Evolutionary conservation across 2,888 invertebrate genomes (phyloP), one percentile per base, ranked within the genome.

Genomic region (Artemia sinica): DNA sequence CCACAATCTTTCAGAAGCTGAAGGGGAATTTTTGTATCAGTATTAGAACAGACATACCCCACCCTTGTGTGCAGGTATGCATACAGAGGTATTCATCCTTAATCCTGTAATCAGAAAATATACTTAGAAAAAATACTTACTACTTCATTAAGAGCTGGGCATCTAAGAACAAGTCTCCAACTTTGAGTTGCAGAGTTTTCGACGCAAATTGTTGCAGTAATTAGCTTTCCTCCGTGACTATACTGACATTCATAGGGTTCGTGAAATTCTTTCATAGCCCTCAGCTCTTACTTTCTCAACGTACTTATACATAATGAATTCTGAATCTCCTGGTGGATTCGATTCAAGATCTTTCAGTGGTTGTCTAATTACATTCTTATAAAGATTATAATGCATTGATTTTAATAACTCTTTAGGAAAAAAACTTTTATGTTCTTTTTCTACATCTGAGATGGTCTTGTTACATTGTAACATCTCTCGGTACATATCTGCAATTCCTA

Each of bases 401-500:
- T 74, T 85, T 11, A 87, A 81, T 69, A 90, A 84, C 72, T 86
- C 85, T 76, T 86, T 86, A 0, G 91, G 91, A 74, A 91, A 84
- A 79, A 87, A 91, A 73, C 86, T 87, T 75, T 87, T 88, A 75
- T 88, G 91, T 70, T 82, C 82, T 72, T 86, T 86, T 68, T 83
- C 79, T 0, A 84, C 79, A 71, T 85, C 78, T 69, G 84, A 83
- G 73, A 86, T 85, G 14, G n/a, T n/a, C 58, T 58, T 58, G n/a
- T 58, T 58, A n/a, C n/a, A 18, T 76, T 91, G 90, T n/a, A 87
- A 77, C 79, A 87, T 86, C 58, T 88, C 86, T 73, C 91, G 84
- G 71, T 84, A 87, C 89, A 93, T 91, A 77, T 92, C 91, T 68
- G 88, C 84, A 69, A 91, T 89, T 11, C 89, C 89, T 68, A 93